Evolutionary conservation across 2,113 vertebrate genomes (phyloP), one percentile per base, ranked within the genome.

Genomic region (Heloderma charlesbogerti): DNA sequence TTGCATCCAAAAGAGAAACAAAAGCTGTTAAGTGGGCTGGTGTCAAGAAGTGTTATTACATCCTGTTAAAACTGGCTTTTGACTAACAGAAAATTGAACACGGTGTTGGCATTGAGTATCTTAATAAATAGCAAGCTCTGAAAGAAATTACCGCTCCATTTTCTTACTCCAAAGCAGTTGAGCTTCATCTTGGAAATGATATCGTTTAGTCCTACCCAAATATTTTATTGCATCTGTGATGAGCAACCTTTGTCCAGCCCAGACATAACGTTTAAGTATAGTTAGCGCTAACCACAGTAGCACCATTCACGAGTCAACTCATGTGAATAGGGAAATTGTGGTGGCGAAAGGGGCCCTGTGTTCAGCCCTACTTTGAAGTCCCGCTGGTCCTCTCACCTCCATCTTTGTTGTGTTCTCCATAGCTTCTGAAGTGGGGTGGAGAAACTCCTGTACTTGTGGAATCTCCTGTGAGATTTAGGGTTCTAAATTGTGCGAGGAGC

Each of bases 21-120:
- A 91, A 89, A 93, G 40, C 74, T 25, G 37, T 69, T 31, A 48
- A 25, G 71, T 86, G 12, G 67, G 6, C 0, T 80, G 86, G 84
- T 80, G 60, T 83, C 45, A 34, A 67, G 43, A 84, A 66, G 37
- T 72, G 54, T 71, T 51, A 92, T 90, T 89, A 89, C 43, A 15
- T 88, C 84, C 87, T 94, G 90, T 94, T 85, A 37, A 77, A 57
- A 78, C 60, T 79, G 60, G 15, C 91, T 94, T 94, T 77, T 93
- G 82, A 40, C 69, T 66, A 92, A 37, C 29, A 86, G n/a, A 78
- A 84, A 3, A 6, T 45, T 71, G 51, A 0, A 88, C 63, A 79
- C 5, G 37, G 45, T 85, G 86, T 93, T 95, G 91, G 27, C 43
- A 7, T 0, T 15, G 29, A 92, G 13, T 34, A 88, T 88, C 31